Conservation (phyloP, 2,113 vertebrate species). For the Syngnathus floridae region DNA sequence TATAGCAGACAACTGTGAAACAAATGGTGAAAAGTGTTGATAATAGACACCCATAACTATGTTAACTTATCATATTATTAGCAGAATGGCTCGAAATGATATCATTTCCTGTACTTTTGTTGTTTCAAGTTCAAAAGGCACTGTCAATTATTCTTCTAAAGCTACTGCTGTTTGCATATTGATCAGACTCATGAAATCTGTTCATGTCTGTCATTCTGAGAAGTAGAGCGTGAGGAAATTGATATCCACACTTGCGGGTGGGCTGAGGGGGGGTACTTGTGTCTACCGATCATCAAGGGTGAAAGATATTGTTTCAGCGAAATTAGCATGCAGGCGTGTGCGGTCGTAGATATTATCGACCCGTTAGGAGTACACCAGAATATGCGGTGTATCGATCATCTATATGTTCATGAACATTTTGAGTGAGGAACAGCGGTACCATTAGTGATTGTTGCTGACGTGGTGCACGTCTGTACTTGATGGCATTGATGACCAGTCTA, state of each 20-base stretch:
- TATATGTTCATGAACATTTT: neutral
- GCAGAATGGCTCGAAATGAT: no score
- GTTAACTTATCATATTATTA: no score
- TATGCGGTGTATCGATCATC: neutral
- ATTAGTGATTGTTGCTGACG: neutral
- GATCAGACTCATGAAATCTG: slow-evolving; percentile 35
- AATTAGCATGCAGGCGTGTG: neutral
- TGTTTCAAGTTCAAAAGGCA: slow-evolving; percentile 16
- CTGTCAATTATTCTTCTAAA: slow-evolving; percentile 9
- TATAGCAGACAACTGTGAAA: no score
- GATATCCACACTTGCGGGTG: slow-evolving; percentile 11
- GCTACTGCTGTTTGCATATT: slow-evolving; percentile 19
- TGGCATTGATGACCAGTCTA: slow-evolving; percentile 15
- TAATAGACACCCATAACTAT: no score
- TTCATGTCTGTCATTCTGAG: slow-evolving; percentile 27
- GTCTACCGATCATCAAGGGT: neutral
- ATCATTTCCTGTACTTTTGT: neutral
- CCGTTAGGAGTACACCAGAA: neutral
- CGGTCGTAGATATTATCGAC: neutral
- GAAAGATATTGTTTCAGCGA: slow-evolving; percentile 11
- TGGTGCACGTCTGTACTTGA: neutral
- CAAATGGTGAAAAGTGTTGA: no score
- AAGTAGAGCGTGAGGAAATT: slow-evolving; percentile 32
- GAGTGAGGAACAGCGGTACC: slow-evolving; percentile 16
- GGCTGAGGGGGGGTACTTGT: neutral